A percentile compares a stretch with the other conserved stretches of the same genome.
Evolutionary conservation across 2,797 vertebrate species (phyloP).

Genomic region (Tadarida brasiliensis): DNA sequence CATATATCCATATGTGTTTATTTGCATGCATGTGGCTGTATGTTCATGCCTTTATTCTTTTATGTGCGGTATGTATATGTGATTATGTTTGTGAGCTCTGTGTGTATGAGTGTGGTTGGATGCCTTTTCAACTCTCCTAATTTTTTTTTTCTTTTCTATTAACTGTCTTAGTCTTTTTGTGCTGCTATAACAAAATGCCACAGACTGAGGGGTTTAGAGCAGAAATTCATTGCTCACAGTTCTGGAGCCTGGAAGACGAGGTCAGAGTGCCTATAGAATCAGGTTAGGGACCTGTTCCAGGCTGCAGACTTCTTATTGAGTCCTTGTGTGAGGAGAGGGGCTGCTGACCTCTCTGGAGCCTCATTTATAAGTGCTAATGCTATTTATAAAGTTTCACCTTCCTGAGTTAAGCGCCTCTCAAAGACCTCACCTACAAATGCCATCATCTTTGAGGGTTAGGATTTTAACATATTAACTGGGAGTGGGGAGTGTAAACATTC

Average conservation of each 20-base stretch:
- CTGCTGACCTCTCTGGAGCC: background rate
- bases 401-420: background rate
- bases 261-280: too few relatives aligned
- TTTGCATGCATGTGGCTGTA: background rate
- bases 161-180: background rate
- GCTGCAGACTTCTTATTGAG: background rate
- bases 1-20: background rate
- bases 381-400: background rate
- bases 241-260: background rate
- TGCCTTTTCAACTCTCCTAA: background rate
- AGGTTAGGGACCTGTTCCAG: background rate
- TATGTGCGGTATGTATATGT: background rate
- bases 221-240: background rate
- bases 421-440: background rate
- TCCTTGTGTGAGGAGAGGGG: background rate
- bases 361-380: background rate
- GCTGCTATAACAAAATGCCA: background rate
- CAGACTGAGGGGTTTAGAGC: background rate
- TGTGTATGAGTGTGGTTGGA: background rate
- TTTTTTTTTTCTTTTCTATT: background rate
- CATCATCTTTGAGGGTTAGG: background rate
- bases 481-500: background rate
- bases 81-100: background rate
- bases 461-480: background rate
- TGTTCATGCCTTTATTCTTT: background rate